A percentile compares a stretch with the other conserved stretches of the same genome.
Conservation (phyloP, 2,888 invertebrate genomes). For the Leptogaster cylindrica region DNA sequence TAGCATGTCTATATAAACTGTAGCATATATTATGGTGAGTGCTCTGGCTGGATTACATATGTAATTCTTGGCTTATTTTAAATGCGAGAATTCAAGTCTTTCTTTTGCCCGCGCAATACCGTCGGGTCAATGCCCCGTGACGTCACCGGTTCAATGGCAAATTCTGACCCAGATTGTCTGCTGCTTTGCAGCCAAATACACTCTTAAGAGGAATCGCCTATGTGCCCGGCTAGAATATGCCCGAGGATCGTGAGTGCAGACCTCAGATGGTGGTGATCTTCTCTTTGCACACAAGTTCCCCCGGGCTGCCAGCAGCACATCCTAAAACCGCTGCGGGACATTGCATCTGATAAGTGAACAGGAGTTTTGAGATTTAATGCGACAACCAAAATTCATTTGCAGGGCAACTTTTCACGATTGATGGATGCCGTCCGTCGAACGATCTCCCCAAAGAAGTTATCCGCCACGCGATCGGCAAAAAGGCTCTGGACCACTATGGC, state of each 20-base stretch:
- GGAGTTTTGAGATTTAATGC: too few relatives aligned
- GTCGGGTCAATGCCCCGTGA: slow-evolving; percentile 60
- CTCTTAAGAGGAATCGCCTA: slow-evolving; percentile 8
- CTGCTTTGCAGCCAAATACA: slow-evolving; percentile 50
- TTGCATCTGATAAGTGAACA: too few relatives aligned
- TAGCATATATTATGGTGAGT: slow-evolving; percentile 26
- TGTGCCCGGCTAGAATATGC: slow-evolving; percentile 24
- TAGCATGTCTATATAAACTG: slow-evolving; percentile 27
- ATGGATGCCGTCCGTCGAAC: too few relatives aligned
- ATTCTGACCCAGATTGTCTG: slow-evolving; percentile 63
- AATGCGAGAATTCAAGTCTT: slow-evolving; percentile 43
- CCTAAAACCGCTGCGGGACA: too few relatives aligned
- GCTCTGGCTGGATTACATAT: slow-evolving; percentile 18
- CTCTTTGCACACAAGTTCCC: slow-evolving; percentile 14
- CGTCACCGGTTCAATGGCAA: slow-evolving; percentile 64
- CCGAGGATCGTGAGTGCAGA: slow-evolving; percentile 7
- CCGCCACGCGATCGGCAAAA: background rate
- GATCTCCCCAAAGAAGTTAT: too few relatives aligned
- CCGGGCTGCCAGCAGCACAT: slow-evolving; percentile 23
- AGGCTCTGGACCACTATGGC: slow-evolving; percentile 1
- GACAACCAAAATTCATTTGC: too few relatives aligned
- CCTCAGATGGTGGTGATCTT: slow-evolving; percentile 7
- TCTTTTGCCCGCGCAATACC: slow-evolving; percentile 41
- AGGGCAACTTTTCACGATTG: too few relatives aligned
- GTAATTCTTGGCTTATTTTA: slow-evolving; percentile 41